Evolutionary conservation across 2,113 vertebrate genomes (phyloP), one percentile per base, ranked within the genome.

Genomic region (Eclectus roratus): DNA sequence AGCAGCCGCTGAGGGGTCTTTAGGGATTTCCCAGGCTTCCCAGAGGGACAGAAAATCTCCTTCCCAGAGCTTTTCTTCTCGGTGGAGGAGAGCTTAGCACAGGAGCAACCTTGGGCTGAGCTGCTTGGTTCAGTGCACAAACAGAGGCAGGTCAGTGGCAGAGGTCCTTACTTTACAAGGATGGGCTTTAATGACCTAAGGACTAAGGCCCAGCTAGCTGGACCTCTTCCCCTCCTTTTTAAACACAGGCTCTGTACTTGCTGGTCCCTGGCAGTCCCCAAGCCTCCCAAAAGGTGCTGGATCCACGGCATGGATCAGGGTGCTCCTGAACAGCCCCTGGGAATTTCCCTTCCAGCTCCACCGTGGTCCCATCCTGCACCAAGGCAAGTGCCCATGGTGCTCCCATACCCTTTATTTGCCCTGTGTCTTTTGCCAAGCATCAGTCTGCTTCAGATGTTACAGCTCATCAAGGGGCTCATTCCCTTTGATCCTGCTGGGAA

Each of bases 331-430:
- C 65, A 49, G n/a, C 10, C 35, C 66, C 11, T 28, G 0, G 28
- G 29, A 16, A 10, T 25, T 28, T 68, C 47, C 21, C 9, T 70
- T 41, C 24, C 39, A 19, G 28, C 52, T 70, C 56, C 1, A 0
- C 43, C 0, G 0, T 8, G 18, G 4, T 24, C 43, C 52, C 7
- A 2, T 3, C 29, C 64, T 3, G 0, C 68, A 17, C 56, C 69
- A 39, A 33, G 29, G 24, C 70, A 73, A 58, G 35, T 24, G 27
- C 23, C n/a, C n/a, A 6, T 3, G 3, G 13, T 50, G 2, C 13
- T 21, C 11, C 31, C 29, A 39, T 53, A 39, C 11, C 44, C 41
- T 4, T 52, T 6, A 7, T 33, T 52, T 66, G 16, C 89, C 20
- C 37, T 53, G 66, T 41, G 37, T n/a, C 56, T 69, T 44, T 47